These are phyloP conservation scores for Hoplostethus atlanticus DNA, from an alignment of 2,797 vertebrate species.

Conservation along the genomic window DNA sequence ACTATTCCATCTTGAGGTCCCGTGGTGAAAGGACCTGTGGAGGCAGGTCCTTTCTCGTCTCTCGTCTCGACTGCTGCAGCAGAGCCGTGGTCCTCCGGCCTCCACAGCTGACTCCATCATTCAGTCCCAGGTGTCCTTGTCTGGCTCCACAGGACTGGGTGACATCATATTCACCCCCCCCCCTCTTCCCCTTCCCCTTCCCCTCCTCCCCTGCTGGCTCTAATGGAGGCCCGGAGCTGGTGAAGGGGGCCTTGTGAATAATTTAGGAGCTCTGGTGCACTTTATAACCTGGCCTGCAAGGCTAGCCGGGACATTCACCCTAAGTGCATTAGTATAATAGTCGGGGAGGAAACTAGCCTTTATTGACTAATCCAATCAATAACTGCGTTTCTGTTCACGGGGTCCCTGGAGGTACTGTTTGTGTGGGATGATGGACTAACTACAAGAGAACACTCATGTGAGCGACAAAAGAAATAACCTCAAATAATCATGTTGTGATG, in stretches of 20 bases:
- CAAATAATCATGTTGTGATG: conserved; percentile 26
- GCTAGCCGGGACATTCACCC: conserved; percentile 74
- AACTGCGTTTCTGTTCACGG: conserved; percentile 61
- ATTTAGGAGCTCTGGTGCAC: conserved; percentile 84
- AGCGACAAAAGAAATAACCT: conserved; percentile 25
- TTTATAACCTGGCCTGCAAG: conserved; percentile 81
- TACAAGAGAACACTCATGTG: conserved; percentile 36
- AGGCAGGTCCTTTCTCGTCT: conserved; percentile 8
- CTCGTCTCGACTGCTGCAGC: conserved; percentile 34
- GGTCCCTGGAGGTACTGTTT: conserved; percentile 43
- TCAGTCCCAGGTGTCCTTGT: conserved; percentile 71
- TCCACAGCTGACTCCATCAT: conserved; percentile 66
- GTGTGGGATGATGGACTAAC: conserved; percentile 40
- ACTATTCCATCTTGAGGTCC: conserved; percentile 25
- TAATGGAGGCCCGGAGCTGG: conserved; percentile 81
- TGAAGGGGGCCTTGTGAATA: conserved; percentile 81
- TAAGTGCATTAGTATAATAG: conserved; percentile 85
- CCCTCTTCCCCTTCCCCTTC: neutral
- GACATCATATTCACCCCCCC: conserved; percentile 78
- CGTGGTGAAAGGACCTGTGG: conserved; percentile 36
- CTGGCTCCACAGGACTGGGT: conserved; percentile 79
- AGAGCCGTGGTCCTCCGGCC: conserved; percentile 33
- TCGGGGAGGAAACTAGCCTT: conserved; percentile 77
- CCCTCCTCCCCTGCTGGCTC: conserved; percentile 41
- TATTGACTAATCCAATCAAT: conserved; percentile 85